Evolutionary conservation across 1,140 invertebrate genomes (phyloP).

Genomic region (Cyrtorhinus lividipennis): DNA sequence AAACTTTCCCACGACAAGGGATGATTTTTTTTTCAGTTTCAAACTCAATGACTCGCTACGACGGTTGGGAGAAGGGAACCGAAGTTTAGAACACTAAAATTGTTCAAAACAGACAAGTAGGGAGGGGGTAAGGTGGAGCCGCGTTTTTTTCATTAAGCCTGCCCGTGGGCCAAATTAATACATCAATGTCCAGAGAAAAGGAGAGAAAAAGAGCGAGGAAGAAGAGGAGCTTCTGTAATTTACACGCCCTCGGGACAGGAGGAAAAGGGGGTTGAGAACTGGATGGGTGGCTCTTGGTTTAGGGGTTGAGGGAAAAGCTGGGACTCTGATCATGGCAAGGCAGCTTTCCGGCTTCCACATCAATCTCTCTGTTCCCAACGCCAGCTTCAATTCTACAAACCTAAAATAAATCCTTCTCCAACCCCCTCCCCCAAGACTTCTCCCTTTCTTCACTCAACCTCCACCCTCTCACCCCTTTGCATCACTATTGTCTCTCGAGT

Average conservation of each 20-base stretch:
- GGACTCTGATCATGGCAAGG: conserved; percentile 2
- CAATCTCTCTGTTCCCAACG: not conserved
- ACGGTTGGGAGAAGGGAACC: too few species aligned
- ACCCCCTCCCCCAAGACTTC: not conserved
- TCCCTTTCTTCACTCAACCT: too few species aligned
- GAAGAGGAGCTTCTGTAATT: conserved; percentile 6
- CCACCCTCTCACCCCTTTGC: too few species aligned
- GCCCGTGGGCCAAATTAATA: conserved; percentile 12
- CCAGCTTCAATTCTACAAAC: not conserved
- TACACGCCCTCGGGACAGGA: not conserved
- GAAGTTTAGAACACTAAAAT: too few species aligned
- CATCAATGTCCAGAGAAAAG: conserved; percentile 5
- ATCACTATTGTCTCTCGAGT: too few species aligned
- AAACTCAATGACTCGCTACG: too few species aligned
- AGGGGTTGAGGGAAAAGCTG: not conserved
- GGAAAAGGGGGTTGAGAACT: not conserved
- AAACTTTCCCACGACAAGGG: too few species aligned
- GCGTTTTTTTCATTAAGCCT: conserved; percentile 11
- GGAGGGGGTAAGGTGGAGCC: not conserved
- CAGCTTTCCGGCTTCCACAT: conserved; percentile 6
- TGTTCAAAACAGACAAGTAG: too few species aligned
- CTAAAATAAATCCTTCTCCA: conserved; percentile 1
- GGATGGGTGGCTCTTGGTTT: not conserved
- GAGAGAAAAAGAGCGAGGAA: conserved; percentile 1
- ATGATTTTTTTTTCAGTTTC: too few species aligned